A percentile compares a stretch with the other conserved stretches of the same genome.
These are phyloP conservation scores for Emydoidea blandingii DNA, from an alignment of 2,797 vertebrate species.

Conservation along the genomic window DNA sequence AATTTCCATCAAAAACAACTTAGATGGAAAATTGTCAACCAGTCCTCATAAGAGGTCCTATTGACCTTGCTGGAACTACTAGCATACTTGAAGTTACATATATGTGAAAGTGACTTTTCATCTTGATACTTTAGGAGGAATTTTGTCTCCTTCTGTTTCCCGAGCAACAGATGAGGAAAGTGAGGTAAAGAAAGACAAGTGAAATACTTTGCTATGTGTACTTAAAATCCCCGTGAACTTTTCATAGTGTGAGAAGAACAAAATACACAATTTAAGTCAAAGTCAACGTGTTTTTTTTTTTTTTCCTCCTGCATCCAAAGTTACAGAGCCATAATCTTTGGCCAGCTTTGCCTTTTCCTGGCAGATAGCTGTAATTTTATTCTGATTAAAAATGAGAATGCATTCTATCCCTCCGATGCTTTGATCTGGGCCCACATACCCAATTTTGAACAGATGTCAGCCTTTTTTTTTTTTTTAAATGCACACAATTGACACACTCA, in stretches of 20 bases:
- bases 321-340: neutral
- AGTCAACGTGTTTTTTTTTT: neutral
- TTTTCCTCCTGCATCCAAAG: neutral
- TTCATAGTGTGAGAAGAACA: neutral
- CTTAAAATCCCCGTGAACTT: neutral
- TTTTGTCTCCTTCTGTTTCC: neutral
- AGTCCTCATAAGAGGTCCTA: neutral
- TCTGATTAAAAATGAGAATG: slow-evolving; percentile 40
- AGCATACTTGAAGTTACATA: neutral
- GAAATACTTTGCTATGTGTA: neutral
- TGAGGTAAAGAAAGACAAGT: neutral
- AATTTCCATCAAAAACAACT: neutral
- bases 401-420: slow-evolving; percentile 18
- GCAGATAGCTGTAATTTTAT: slow-evolving; percentile 38
- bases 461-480: neutral
- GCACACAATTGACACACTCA: neutral
- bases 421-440: slow-evolving; percentile 15
- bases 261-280: neutral
- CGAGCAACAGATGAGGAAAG: neutral
- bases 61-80: neutral
- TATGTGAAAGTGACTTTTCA: neutral
- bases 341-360: neutral
- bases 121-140: neutral
- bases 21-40: neutral
- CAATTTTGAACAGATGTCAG: slow-evolving; percentile 14